Percentiles rank a stretch among this genome's conserved stretches.
These are phyloP conservation scores for Conchocele bisecta DNA, from an alignment of 2,888 invertebrate genomes.

Conservation along the genomic window DNA sequence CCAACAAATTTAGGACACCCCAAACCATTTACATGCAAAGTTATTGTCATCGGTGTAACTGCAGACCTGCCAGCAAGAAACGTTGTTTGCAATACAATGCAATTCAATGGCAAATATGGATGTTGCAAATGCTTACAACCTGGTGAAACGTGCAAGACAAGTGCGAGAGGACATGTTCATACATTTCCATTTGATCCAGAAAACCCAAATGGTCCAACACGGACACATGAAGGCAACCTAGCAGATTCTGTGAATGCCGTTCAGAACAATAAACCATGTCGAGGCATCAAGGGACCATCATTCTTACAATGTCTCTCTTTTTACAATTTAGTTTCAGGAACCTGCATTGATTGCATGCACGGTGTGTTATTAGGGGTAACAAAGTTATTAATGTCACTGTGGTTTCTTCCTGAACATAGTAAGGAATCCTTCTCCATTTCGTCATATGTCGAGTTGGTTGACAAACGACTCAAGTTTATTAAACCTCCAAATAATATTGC, in stretches of 20 bases:
- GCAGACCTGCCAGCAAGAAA: constrained; percentile 58
- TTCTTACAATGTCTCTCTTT: constrained; percentile 30
- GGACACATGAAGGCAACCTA: constrained; percentile 11
- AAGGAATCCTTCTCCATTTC: constrained; percentile 21
- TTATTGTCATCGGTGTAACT: constrained; percentile 41
- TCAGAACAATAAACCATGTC: neutral
- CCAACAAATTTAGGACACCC: neutral
- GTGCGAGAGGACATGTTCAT: constrained; percentile 30
- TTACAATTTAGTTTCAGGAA: constrained; percentile 31
- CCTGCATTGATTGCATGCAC: constrained; percentile 59
- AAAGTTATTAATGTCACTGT: constrained; percentile 38
- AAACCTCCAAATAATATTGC: constrained; percentile 49
- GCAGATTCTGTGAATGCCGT: constrained; percentile 26
- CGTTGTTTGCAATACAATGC: constrained; percentile 36
- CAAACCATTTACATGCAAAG: neutral
- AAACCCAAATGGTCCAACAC: neutral
- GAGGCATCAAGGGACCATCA: constrained; percentile 56
- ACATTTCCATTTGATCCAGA: constrained; percentile 41
- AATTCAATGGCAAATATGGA: constrained; percentile 52
- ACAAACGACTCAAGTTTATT: constrained; percentile 37
- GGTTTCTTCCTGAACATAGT: constrained; percentile 21
- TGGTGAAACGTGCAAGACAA: constrained; percentile 45
- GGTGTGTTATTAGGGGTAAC: constrained; percentile 49
- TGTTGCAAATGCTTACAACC: constrained; percentile 42
- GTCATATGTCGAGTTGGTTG: constrained; percentile 18